phyloP scores from a whole-genome alignment of 2,888 invertebrate species.

The Allacma fusca region DNA sequence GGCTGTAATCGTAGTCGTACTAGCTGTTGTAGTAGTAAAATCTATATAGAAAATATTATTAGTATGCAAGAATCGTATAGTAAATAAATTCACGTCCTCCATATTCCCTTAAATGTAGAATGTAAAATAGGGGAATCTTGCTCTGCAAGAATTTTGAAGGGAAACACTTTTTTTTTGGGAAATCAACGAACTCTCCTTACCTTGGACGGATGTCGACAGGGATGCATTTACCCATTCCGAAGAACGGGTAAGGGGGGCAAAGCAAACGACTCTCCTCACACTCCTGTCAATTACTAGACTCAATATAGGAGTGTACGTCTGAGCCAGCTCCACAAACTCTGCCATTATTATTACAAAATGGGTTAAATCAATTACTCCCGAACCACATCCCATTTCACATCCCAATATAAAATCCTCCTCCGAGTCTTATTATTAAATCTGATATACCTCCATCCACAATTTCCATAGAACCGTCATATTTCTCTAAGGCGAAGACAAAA shows the following conservation, averaged over 20 bases:
- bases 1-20: too few species aligned
- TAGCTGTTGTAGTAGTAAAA: neutral
- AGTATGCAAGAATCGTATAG: too few species aligned
- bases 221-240: slow-evolving; percentile 55
- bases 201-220: slow-evolving; percentile 24
- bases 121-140: too few species aligned
- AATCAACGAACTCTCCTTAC: slow-evolving; percentile 13
- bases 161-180: neutral
- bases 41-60: neutral
- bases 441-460: slow-evolving; percentile 50
- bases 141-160: neutral
- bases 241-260: slow-evolving; percentile 57
- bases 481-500: slow-evolving; percentile 57
- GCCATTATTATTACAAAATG: slow-evolving; percentile 4
- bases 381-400: neutral
- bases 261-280: slow-evolving; percentile 52
- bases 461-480: slow-evolving; percentile 54
- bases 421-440: neutral
- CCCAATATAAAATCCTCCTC: neutral
- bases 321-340: slow-evolving; percentile 52
- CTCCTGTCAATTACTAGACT: slow-evolving; percentile 43
- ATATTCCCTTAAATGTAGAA: too few species aligned
- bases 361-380: slow-evolving; percentile 5
- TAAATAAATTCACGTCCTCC: too few species aligned
- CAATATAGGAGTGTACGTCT: slow-evolving; percentile 55